Conservation (phyloP, 2,797 vertebrate genomes). For the Hippopotamyrus pictus region DNA sequence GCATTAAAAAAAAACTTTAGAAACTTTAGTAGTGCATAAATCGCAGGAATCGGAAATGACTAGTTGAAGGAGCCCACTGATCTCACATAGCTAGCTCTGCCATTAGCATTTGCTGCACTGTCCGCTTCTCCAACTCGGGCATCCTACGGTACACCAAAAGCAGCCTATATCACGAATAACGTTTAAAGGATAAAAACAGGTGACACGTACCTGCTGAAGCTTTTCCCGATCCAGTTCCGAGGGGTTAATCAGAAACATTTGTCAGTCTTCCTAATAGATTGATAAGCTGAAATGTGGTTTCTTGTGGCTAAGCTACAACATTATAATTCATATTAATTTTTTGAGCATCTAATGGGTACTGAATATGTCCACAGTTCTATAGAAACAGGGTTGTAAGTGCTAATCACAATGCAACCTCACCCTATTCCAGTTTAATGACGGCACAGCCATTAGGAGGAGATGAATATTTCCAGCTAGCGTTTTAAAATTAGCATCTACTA, state of each 20-base stretch:
- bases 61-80: neutral
- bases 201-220: neutral
- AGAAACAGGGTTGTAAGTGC: neutral
- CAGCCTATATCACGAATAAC: neutral
- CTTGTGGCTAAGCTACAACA: neutral
- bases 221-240: neutral
- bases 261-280: neutral
- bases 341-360: neutral
- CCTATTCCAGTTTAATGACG: neutral
- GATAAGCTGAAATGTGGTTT: neutral
- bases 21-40: neutral
- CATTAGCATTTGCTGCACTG: neutral
- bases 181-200: neutral
- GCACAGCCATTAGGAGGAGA: constrained; percentile 2
- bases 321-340: neutral
- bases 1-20: neutral
- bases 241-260: neutral
- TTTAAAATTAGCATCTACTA: constrained; percentile 8
- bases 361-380: neutral
- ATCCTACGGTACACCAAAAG: neutral
- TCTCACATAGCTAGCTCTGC: neutral
- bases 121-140: constrained; percentile 10
- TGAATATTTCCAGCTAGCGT: constrained; percentile 10
- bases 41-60: neutral
- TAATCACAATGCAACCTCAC: neutral